Base-by-base conservation (phyloP, 1,140 invertebrate genomes). In the Sesamia nonagrioides region DNA sequence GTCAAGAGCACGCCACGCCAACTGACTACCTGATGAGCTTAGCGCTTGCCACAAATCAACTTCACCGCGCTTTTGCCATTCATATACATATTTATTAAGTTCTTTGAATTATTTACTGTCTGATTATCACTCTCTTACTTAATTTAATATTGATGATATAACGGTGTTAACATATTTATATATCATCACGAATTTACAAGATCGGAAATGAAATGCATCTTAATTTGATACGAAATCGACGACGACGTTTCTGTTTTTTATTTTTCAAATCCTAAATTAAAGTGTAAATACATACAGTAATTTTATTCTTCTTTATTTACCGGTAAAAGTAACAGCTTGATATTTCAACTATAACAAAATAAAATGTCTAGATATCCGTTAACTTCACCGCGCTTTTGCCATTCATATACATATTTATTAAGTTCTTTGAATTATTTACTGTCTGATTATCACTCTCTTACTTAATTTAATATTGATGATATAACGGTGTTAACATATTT, bases 1-100 rank as follows among this genome's bases (percentile, higher is more conserved):
- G 89, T 91, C 91, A 93, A 91, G 89, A 92, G 84, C 90, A 89
- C 88, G 86, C 79, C 77, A 63, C 81, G 84, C 80, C 75, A 72
- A 15, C 84, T 85, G 86, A 88, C 84, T 89, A 87, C 85, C 85
- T 89, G 87, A 91, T 90, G 89, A 89, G 86, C 73, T 84, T 88
- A 80, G 82, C 85, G 86, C 83, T 84, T 91, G 90, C 86, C 88
- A 83, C 87, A 89, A 92, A 83, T 74, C 75, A 76, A 75, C 52
- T 42, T 82, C 72, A 21, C 40, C 54, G 69, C 63, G 68, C 58
- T 50, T 61, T 17, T 52, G 50, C 50, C 40, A 54, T 54, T 33
- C 17, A 72, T 72, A 54, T 54, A 72, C 33, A 63, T 61, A 63
- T 76, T 63, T 76, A 76, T 77, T 54, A 42, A 63, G 15, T 73